Conservation (phyloP, 1,140 invertebrate genomes). For the Asbolus verrucosus region DNA sequence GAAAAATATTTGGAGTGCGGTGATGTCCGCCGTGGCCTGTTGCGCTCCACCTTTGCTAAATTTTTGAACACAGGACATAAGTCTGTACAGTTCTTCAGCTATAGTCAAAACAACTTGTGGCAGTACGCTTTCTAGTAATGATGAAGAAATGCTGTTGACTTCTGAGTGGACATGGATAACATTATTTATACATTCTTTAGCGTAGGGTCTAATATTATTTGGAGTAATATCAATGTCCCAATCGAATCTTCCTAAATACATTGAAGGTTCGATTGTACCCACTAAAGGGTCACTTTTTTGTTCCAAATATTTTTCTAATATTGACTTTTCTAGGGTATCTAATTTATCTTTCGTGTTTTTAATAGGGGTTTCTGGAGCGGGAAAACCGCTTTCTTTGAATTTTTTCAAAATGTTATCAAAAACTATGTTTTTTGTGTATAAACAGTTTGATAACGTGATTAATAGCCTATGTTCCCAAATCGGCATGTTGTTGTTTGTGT, state of each 20-base stretch:
- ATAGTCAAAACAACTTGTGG: conserved; percentile 90
- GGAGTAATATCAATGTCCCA: conserved; percentile 83
- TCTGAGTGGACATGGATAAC: conserved; percentile 93
- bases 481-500: conserved; percentile 64
- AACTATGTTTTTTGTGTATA: conserved; percentile 81
- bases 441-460: conserved; percentile 90
- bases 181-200: conserved; percentile 93
- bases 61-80: conserved; percentile 83
- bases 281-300: conserved; percentile 93
- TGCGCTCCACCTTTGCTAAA: conserved; percentile 77
- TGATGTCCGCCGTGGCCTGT: conserved; percentile 76
- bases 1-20: conserved; percentile 70
- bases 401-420: conserved; percentile 76
- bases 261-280: conserved; percentile 93
- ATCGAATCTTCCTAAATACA: conserved; percentile 91
- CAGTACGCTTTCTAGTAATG: conserved; percentile 80
- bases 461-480: conserved; percentile 85
- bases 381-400: conserved; percentile 76
- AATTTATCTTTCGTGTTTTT: conserved; percentile 71
- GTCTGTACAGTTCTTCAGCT: conserved; percentile 88
- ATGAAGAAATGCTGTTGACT: conserved; percentile 86
- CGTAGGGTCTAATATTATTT: conserved; percentile 86
- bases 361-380: conserved; percentile 74
- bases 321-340: conserved; percentile 75
- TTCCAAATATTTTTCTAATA: conserved; percentile 88